These are phyloP conservation scores for Scartelaos histophorus DNA, from an alignment of 2,113 vertebrate species.

Conservation along the genomic window DNA sequence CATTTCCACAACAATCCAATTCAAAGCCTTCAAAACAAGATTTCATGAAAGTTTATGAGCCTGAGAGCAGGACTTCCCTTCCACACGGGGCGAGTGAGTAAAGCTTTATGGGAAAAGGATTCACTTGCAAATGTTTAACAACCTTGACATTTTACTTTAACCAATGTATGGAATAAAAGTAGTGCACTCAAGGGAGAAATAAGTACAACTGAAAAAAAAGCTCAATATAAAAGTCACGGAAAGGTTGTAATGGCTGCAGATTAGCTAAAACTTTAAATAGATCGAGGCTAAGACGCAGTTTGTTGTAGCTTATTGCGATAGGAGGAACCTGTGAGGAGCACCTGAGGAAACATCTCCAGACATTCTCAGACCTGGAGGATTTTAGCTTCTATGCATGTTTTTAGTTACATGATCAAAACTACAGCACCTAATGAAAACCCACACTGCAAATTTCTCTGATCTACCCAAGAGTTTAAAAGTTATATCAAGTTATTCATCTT, in stretches of 20 bases:
- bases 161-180: not conserved
- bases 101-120: constrained; percentile 9
- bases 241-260: not conserved
- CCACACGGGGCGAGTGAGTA: not conserved
- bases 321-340: too few species aligned
- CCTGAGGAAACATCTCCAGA: too few species aligned
- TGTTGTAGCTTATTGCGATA: too few species aligned
- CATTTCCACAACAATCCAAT: constrained; percentile 53
- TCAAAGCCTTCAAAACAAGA: constrained; percentile 40
- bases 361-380: too few species aligned
- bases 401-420: too few species aligned
- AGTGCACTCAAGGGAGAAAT: not conserved
- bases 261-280: not conserved
- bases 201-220: not conserved
- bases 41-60: constrained; percentile 35
- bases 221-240: not conserved
- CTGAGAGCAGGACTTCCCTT: constrained; percentile 22
- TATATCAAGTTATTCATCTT: too few species aligned
- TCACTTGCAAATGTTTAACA: not conserved
- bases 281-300: not conserved
- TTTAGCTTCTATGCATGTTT: too few species aligned
- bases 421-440: too few species aligned
- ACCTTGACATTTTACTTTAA: not conserved
- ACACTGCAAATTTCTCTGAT: too few species aligned
- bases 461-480: too few species aligned